Evolutionary conservation across 2,888 invertebrate genomes (phyloP).

Genomic region (Apeira syringaria): DNA sequence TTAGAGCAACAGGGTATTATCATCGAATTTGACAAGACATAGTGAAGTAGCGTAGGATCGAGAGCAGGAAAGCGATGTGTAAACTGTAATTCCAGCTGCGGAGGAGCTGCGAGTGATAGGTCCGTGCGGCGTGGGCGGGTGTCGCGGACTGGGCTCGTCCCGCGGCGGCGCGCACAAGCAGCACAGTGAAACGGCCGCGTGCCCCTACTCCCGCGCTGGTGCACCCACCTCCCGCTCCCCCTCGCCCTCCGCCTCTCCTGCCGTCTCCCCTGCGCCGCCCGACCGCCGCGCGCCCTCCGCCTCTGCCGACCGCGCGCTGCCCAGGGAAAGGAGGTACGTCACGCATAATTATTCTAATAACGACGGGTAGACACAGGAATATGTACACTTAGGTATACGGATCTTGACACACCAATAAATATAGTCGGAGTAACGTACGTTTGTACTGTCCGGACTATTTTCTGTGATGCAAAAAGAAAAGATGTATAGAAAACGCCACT

Average conservation of each 20-base stretch:
- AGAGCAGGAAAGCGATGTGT: too few relatives aligned
- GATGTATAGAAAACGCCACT: too few relatives aligned
- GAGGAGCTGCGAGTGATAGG: constrained; percentile 85
- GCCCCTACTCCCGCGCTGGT: constrained; percentile 87
- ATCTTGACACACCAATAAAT: too few relatives aligned
- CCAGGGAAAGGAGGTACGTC: not conserved
- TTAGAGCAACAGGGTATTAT: too few relatives aligned
- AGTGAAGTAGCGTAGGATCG: too few relatives aligned
- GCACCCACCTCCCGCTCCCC: constrained; percentile 38
- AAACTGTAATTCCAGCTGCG: constrained; percentile 81
- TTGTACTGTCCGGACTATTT: too few relatives aligned
- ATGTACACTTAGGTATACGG: too few relatives aligned
- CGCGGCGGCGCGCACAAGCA: constrained; percentile 89
- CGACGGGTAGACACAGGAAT: too few relatives aligned
- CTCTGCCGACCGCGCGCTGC: constrained; percentile 55
- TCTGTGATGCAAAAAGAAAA: too few relatives aligned
- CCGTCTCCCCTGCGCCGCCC: constrained; percentile 32
- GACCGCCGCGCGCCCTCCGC: constrained; percentile 31
- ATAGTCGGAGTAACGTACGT: too few relatives aligned
- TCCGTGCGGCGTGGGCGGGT: constrained; percentile 93
- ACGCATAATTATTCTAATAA: too few relatives aligned
- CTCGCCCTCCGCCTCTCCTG: constrained; percentile 26
- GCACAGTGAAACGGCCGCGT: constrained; percentile 88
- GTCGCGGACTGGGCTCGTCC: constrained; percentile 95
- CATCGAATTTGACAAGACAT: too few relatives aligned